These are phyloP conservation scores for Montipora sp. DNA, from an alignment of 64 coral and sea anemone genomes.

Conservation along the genomic window DNA sequence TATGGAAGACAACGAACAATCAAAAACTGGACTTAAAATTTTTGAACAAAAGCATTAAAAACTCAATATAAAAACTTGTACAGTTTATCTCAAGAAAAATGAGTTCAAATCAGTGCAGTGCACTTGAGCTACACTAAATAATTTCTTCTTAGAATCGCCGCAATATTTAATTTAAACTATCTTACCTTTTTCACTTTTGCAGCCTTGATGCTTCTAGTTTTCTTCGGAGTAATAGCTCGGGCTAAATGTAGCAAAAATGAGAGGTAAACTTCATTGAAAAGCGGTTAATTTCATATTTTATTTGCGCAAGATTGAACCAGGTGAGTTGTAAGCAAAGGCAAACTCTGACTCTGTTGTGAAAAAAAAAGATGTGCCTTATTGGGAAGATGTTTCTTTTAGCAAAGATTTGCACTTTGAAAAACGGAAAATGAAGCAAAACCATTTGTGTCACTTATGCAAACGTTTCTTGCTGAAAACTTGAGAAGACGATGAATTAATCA, in stretches of 20 bases:
- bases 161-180: not conserved
- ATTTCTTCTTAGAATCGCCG: too few relatives aligned
- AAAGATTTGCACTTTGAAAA: not conserved
- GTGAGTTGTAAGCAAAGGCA: not conserved
- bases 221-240: constrained; percentile 69
- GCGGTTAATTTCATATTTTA: too few relatives aligned
- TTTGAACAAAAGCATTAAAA: too few relatives aligned
- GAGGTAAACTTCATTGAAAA: not conserved
- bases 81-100: too few relatives aligned
- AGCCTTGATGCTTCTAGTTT: constrained; percentile 62
- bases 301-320: not conserved
- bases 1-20: too few relatives aligned
- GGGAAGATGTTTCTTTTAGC: too few relatives aligned
- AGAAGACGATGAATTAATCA: not conserved
- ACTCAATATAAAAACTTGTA: not conserved
- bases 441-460: not conserved
- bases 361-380: too few relatives aligned
- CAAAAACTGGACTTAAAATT: too few relatives aligned
- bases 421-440: not conserved
- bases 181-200: constrained; percentile 71
- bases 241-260: constrained; percentile 31
- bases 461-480: not conserved
- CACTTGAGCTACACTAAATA: not conserved
- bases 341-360: too few relatives aligned
- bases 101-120: not conserved